These are phyloP conservation scores for Martes flavigula DNA, from an alignment of 2,797 vertebrate genomes.

Conservation along the genomic window DNA sequence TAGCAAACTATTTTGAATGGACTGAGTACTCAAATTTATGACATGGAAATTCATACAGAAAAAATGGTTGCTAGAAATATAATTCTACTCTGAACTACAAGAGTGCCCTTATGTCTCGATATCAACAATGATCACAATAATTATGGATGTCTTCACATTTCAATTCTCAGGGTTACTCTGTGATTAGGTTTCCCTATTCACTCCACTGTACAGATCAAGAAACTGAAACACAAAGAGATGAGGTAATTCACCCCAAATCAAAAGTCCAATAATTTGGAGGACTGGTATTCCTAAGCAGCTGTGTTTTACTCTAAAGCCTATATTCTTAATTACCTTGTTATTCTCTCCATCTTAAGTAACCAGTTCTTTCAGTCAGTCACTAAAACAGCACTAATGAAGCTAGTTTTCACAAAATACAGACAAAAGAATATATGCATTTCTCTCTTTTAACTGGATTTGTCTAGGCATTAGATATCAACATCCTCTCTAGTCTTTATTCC, in stretches of 20 bases:
- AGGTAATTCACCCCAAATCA: not conserved
- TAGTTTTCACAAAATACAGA: not conserved
- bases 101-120: not conserved
- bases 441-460: not conserved
- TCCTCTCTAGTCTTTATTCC: not conserved
- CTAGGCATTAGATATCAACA: not conserved
- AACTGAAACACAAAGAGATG: not conserved
- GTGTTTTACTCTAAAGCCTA: not conserved
- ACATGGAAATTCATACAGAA: not conserved
- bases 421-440: not conserved
- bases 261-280: not conserved
- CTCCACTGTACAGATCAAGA: not conserved
- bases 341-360: not conserved
- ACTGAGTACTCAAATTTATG: not conserved
- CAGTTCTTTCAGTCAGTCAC: not conserved
- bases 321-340: not conserved
- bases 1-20: not conserved
- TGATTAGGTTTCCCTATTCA: not conserved
- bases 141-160: not conserved
- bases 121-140: not conserved
- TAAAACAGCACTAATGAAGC: not conserved
- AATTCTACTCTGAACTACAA: not conserved
- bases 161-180: not conserved
- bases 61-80: not conserved
- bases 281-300: not conserved